Evolutionary conservation across 1,140 invertebrate genomes (phyloP).

Genomic region (Venustaconcha ellipsiformis): DNA sequence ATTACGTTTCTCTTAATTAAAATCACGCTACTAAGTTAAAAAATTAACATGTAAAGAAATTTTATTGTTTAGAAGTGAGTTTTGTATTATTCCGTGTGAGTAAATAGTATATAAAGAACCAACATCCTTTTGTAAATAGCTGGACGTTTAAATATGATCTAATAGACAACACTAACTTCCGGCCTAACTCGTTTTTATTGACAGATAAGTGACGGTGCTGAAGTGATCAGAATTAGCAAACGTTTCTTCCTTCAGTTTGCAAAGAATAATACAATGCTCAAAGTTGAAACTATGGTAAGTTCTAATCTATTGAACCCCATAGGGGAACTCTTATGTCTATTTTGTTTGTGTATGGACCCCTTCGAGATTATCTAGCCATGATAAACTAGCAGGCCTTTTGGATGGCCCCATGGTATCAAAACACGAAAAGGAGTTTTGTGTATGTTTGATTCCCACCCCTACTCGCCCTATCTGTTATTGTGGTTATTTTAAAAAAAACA

Average conservation of each 20-base stretch:
- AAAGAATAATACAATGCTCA: conserved; percentile 65
- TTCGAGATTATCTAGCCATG: neutral
- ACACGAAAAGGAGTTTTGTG: neutral
- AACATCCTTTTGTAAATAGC: too few species aligned
- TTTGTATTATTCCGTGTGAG: too few species aligned
- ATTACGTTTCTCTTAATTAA: too few species aligned
- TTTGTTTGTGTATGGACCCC: neutral
- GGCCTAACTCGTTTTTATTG: neutral
- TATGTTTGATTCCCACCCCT: too few species aligned
- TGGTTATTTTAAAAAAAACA: too few species aligned
- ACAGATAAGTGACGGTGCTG: conserved; percentile 66
- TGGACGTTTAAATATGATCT: too few species aligned
- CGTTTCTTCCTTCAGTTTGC: conserved; percentile 64
- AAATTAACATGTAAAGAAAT: too few species aligned
- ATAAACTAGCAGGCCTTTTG: neutral
- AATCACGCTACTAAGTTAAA: too few species aligned
- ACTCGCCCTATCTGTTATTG: too few species aligned
- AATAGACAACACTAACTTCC: too few species aligned
- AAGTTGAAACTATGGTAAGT: conserved; percentile 66
- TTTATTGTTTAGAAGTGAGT: too few species aligned
- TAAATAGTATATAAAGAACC: too few species aligned
- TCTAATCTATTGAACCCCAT: neutral
- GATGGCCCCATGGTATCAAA: neutral
- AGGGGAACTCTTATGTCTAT: neutral
- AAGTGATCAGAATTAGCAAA: conserved; percentile 65